These are phyloP conservation scores for Oriolus oriolus DNA, from an alignment of 2,113 vertebrate genomes.

Conservation along the genomic window DNA sequence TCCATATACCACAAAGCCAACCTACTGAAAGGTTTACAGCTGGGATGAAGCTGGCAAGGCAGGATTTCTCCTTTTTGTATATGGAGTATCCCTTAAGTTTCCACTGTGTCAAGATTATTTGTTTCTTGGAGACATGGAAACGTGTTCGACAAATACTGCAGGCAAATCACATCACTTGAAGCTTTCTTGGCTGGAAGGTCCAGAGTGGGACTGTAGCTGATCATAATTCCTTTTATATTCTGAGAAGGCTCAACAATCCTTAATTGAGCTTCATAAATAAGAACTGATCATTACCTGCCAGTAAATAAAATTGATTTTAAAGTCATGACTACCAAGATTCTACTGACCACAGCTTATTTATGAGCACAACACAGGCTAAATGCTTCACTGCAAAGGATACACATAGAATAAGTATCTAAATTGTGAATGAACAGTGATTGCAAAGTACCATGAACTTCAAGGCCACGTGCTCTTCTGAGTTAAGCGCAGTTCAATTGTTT, in stretches of 20 bases:
- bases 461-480: not conserved
- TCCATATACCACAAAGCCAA: not conserved
- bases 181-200: not conserved
- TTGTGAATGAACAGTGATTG: not conserved
- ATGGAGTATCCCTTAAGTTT: not conserved
- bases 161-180: not conserved
- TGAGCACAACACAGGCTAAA: not conserved
- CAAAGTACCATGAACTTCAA: not conserved
- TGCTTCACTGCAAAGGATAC: not conserved
- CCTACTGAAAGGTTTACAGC: not conserved
- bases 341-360: not conserved
- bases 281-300: not conserved
- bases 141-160: not conserved
- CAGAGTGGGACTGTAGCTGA: not conserved
- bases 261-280: slow-evolving; percentile 1
- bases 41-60: not conserved
- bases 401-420: not conserved
- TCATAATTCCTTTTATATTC: slow-evolving; percentile 1
- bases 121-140: slow-evolving; percentile 35
- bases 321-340: not conserved
- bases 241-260: not conserved
- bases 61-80: not conserved
- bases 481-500: not conserved
- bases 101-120: not conserved
- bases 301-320: slow-evolving; percentile 41